Percentiles rank a stretch among this genome's conserved stretches.
phyloP scores from a whole-genome alignment of 2,797 vertebrate genomes.

The Mus minutoides region DNA sequence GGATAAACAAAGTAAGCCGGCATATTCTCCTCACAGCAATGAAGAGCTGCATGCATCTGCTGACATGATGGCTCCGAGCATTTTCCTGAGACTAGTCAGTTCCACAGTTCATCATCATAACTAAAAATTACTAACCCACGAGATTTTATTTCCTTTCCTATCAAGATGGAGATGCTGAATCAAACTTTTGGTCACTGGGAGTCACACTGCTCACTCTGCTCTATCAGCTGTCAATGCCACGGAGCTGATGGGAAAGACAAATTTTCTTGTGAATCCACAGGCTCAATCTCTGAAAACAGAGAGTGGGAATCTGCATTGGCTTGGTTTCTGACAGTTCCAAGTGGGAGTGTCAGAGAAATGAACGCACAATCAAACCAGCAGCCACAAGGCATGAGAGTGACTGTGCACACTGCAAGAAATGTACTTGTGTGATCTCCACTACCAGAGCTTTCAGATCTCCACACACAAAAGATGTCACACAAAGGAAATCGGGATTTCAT shows the following conservation, averaged over 20 bases:
- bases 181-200: slow-evolving; percentile 35
- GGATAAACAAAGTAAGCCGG: slow-evolving; percentile 31
- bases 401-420: slow-evolving; percentile 1
- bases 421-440: neutral
- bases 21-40: neutral
- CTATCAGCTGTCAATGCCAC: neutral
- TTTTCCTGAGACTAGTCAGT: slow-evolving; percentile 14
- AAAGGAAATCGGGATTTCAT: neutral
- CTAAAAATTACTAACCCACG: slow-evolving; percentile 11
- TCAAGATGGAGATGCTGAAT: slow-evolving; percentile 40
- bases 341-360: slow-evolving; percentile 59
- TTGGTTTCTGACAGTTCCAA: slow-evolving; percentile 56
- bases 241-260: neutral
- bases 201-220: slow-evolving; percentile 58
- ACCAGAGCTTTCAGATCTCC: neutral
- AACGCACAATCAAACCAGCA: slow-evolving; percentile 23
- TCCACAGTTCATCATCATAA: slow-evolving; percentile 38
- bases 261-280: too few species aligned
- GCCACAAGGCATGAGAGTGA: neutral
- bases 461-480: neutral
- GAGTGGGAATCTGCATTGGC: slow-evolving; percentile 43
- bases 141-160: slow-evolving; percentile 38
- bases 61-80: neutral
- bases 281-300: slow-evolving; percentile 46
- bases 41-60: slow-evolving; percentile 16